Base-by-base conservation (phyloP, 2,113 vertebrate genomes). In the Cephalopterus ornatus region DNA sequence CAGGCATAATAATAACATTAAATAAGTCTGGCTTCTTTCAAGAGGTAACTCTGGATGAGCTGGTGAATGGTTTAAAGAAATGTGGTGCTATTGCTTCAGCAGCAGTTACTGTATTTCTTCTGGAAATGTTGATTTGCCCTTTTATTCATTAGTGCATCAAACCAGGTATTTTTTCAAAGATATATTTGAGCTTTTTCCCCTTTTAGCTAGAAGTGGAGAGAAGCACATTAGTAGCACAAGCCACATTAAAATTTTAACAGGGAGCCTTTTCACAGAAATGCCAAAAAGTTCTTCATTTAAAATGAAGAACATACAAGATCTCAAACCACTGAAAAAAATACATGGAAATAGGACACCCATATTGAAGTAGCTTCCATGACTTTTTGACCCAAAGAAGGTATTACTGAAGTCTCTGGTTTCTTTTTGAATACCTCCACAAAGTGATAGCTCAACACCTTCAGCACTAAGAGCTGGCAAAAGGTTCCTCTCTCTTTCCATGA, bases 211-310 rank as follows among this genome's bases (percentile, higher is more conserved):
- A 42, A 46, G 20, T 19, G 6, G 32, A 88, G 76, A 75, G 74
- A 75, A 89, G 41, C 20, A 62, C 37, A 65, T 44, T 77, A 58
- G 32, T 76, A 84, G 65, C 58, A 50, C 44, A 70, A 78, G 8
- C 18, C 8, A 52, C 74, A 89, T 85, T 93, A 91, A 95, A 92
- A 86, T 94, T 94, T 92, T 28, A 89, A 67, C 61, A 77, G 58
- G 26, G 16, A 63, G 8, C 22, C 14, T 77, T 62, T 93, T 62
- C 63, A 66, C 62, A 94, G 77, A 67, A 80, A 89, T 77, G 49
- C 47, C 44, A 56, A 46, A 30, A 71, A 73, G 42, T 30, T 33
- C 62, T 59, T 81, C 1, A 77, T 88, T 79, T 92, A 88, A 78
- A 82, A 88, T 82, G 49, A 52, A 68, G 85, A 71, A 37, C 11